Evolutionary conservation across 2,797 vertebrate species (phyloP).

Genomic region (Onychomys arenicola): DNA sequence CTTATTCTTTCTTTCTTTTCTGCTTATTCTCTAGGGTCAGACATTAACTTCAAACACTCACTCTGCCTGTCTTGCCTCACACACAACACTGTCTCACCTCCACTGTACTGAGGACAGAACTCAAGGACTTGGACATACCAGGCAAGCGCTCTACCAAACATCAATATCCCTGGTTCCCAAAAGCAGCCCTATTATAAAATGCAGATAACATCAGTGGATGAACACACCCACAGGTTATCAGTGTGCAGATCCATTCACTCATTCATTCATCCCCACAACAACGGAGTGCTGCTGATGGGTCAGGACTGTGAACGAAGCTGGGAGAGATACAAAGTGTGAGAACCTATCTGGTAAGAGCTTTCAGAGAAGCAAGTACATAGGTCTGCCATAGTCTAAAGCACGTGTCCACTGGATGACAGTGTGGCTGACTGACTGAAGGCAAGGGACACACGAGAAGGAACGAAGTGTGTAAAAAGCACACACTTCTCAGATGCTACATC

Average conservation of each 20-base stretch:
- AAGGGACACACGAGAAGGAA: background rate
- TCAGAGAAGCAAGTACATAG: background rate
- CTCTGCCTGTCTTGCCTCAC: background rate
- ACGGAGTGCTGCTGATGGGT: background rate
- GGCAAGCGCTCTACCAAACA: background rate
- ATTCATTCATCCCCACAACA: slow-evolving; percentile 17
- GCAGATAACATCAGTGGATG: background rate
- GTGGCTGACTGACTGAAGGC: background rate
- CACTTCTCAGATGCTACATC: background rate
- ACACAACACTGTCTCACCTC: background rate
- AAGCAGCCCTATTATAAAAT: background rate
- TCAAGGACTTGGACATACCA: background rate
- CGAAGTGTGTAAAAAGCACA: background rate
- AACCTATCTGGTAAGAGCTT: background rate
- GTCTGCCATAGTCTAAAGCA: background rate
- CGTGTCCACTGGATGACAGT: background rate
- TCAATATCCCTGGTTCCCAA: background rate
- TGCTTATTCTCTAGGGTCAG: background rate
- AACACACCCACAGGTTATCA: background rate
- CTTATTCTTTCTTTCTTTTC: background rate
- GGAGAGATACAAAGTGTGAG: background rate
- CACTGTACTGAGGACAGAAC: background rate
- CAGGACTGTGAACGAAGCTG: background rate
- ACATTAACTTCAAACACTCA: background rate
- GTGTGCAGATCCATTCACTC: background rate